Conservation (phyloP, 2,113 vertebrate species). For the Oryzias celebensis region DNA sequence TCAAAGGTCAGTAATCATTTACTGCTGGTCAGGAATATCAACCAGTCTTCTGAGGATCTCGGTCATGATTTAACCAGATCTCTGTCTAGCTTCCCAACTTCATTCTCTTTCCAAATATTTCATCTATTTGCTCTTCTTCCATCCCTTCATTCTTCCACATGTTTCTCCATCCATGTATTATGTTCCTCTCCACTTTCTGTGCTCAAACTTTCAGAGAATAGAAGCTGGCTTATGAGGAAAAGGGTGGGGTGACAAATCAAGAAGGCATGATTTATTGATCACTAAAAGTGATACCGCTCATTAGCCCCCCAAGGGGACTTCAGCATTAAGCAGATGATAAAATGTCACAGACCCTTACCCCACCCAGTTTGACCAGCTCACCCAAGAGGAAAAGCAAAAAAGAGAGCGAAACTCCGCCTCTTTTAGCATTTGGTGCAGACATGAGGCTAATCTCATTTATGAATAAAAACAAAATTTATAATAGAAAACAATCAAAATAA, state of each 20-base stretch:
- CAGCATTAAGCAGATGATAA: constrained; percentile 80
- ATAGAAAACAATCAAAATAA: no score
- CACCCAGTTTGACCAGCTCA: constrained; percentile 34
- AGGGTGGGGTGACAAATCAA: constrained; percentile 71
- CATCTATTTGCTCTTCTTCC: neutral
- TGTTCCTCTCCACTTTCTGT: constrained; percentile 26
- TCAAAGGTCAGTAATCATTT: constrained; percentile 17
- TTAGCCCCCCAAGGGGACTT: constrained; percentile 80
- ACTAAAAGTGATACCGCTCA: constrained; percentile 81
- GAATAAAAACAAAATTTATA: no score
- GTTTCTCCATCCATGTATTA: constrained; percentile 4
- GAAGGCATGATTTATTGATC: constrained; percentile 86
- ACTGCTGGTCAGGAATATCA: constrained; percentile 19
- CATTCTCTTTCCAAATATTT: neutral
- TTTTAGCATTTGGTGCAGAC: no score
- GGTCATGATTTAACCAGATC: neutral
- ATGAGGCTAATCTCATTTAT: no score
- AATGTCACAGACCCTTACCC: constrained; percentile 73
- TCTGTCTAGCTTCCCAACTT: neutral
- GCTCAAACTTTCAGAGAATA: constrained; percentile 77
- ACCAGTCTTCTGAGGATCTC: neutral
- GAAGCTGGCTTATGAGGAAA: constrained; percentile 69
- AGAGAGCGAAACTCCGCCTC: neutral
- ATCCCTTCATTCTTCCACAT: neutral
- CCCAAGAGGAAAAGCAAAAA: neutral